Evolutionary conservation across 2,888 invertebrate genomes (phyloP).

Genomic region (Sympetrum striolatum): DNA sequence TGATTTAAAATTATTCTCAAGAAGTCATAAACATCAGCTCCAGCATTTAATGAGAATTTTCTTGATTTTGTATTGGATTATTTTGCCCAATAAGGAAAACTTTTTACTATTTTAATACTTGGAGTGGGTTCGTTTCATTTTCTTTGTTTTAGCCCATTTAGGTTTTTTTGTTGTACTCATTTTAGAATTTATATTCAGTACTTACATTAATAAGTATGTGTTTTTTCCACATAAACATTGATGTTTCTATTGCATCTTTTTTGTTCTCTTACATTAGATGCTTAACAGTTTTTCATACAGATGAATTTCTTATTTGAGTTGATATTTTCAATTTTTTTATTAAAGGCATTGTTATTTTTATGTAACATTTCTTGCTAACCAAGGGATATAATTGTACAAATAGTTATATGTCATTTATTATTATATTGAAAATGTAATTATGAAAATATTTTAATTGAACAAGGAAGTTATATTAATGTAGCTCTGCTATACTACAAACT

Average conservation of each 20-base stretch:
- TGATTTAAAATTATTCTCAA: not conserved
- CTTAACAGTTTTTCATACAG: not conserved
- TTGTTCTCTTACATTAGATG: not conserved
- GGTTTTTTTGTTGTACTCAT: not conserved
- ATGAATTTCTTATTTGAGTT: not conserved
- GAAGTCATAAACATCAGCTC: not conserved
- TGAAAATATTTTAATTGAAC: constrained; percentile 8
- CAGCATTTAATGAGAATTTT: not conserved
- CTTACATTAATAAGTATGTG: not conserved
- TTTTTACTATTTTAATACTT: not conserved
- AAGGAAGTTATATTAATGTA: not conserved
- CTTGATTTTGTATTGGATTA: not conserved
- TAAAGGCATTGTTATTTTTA: not conserved
- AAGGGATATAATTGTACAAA: constrained; percentile 21
- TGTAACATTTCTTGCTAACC: not conserved
- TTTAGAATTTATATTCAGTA: not conserved
- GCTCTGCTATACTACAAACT: not conserved
- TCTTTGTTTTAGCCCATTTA: not conserved
- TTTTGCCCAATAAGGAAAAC: not conserved
- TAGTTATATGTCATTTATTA: not conserved
- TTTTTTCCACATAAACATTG: not conserved
- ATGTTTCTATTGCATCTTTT: not conserved
- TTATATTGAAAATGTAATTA: constrained; percentile 23
- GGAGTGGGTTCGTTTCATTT: not conserved
- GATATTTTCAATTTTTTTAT: not conserved